A percentile compares a stretch with the other conserved stretches of the same genome.
These are phyloP conservation scores for Parazoanthus swiftii DNA, from an alignment of 92 coral and sea anemone species.

Conservation along the genomic window DNA sequence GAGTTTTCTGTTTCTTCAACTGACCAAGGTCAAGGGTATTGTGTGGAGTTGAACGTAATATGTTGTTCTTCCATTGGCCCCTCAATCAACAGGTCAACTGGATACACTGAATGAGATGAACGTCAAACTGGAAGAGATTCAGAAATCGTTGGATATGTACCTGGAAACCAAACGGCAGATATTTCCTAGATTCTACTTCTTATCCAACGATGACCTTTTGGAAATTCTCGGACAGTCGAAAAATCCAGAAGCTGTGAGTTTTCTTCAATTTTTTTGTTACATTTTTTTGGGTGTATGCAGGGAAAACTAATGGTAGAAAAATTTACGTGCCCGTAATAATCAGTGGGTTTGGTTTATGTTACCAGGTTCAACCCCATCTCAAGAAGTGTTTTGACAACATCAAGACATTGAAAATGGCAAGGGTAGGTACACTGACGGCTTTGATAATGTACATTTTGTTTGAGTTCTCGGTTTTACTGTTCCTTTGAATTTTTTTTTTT, in stretches of 20 bases:
- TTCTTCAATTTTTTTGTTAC: background rate
- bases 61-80: no score
- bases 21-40: background rate
- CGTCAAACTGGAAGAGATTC: slow-evolving; percentile 94
- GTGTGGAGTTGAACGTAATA: background rate
- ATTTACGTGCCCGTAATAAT: background rate
- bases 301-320: background rate
- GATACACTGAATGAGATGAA: slow-evolving; percentile 98
- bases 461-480: background rate
- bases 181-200: slow-evolving; percentile 96
- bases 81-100: slow-evolving; percentile 66
- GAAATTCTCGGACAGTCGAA: slow-evolving; percentile 99
- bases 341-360: background rate
- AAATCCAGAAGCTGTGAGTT: slow-evolving; percentile 98
- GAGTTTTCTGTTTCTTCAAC: background rate
- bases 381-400: slow-evolving; percentile 99
- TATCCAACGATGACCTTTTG: slow-evolving; percentile 95
- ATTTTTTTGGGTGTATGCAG: background rate
- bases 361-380: slow-evolving; percentile 95
- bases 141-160: slow-evolving; percentile 98
- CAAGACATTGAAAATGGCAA: slow-evolving; percentile 96
- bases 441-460: background rate
- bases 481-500: no score
- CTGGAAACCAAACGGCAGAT: slow-evolving; percentile 97
- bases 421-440: slow-evolving; percentile 60